These are phyloP conservation scores for Campylorhamphus procurvoides DNA, from an alignment of 2,113 vertebrate genomes.

Conservation along the genomic window DNA sequence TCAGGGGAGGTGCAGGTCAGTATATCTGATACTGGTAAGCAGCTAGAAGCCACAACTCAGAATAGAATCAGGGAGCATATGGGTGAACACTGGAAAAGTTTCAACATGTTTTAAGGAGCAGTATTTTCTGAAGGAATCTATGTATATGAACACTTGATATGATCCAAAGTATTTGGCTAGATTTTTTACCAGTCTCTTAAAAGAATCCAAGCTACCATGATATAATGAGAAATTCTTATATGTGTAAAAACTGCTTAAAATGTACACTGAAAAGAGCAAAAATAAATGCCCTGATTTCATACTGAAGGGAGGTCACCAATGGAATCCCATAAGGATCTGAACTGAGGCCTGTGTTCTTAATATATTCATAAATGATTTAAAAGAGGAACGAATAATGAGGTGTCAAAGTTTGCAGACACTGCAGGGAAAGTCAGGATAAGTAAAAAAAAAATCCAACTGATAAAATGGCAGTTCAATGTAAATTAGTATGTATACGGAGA, in stretches of 20 bases:
- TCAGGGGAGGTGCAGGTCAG: neutral
- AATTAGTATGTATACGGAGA: neutral
- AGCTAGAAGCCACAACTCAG: neutral
- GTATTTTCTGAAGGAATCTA: neutral
- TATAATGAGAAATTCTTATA: neutral
- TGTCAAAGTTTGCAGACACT: conserved; percentile 3
- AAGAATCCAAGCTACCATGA: neutral
- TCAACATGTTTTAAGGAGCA: neutral
- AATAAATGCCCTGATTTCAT: conserved; percentile 25
- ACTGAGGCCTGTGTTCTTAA: conserved; percentile 1
- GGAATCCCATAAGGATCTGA: conserved; percentile 3
- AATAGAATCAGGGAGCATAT: neutral
- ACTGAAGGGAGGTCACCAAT: neutral
- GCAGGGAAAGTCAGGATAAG: neutral
- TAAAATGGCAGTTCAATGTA: neutral
- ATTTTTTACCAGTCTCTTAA: neutral
- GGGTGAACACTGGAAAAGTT: neutral
- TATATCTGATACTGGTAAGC: neutral
- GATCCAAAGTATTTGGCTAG: neutral
- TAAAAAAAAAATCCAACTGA: neutral
- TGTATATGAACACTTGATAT: neutral
- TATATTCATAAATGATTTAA: conserved; percentile 17
- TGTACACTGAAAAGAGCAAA: neutral
- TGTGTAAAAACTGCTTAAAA: neutral
- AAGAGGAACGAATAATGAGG: conserved; percentile 10